Conservation (phyloP, 2,113 vertebrate species). For the chimpanzee (Pan troglodytes) region DNA sequence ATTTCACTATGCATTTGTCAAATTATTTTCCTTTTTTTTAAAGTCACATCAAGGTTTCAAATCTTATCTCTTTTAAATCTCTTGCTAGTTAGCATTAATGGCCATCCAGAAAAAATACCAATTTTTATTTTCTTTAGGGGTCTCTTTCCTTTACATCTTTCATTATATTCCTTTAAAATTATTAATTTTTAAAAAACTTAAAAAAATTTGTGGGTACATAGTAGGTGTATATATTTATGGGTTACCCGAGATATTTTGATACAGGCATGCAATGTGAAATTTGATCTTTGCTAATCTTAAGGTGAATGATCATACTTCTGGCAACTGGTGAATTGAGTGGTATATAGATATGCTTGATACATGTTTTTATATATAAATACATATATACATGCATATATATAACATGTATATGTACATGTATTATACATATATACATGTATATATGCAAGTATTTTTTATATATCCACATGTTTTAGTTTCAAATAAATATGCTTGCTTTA, state of each 20-base stretch:
- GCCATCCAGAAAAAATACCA: neutral
- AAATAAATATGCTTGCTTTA: neutral
- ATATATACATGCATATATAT: neutral
- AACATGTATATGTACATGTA: neutral
- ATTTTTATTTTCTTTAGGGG: neutral
- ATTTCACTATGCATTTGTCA: neutral
- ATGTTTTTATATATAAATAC: neutral
- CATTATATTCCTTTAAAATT: too few species aligned
- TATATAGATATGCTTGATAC: neutral
- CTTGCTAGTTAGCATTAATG: neutral
- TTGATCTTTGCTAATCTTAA: neutral
- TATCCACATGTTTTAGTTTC: neutral
- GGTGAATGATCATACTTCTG: neutral
- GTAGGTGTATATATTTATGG: too few species aligned
- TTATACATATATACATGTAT: neutral
- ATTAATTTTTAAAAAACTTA: too few species aligned
- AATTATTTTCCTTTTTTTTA: neutral
- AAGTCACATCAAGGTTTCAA: neutral
- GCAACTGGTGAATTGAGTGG: neutral
- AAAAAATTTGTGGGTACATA: too few species aligned
- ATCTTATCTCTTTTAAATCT: neutral
- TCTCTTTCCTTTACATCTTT: neutral
- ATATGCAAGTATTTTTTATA: neutral
- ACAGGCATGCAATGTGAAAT: neutral
- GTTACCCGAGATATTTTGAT: too few species aligned